Conservation (phyloP, 2,888 invertebrate genomes). For the Ectemnius continuus region DNA sequence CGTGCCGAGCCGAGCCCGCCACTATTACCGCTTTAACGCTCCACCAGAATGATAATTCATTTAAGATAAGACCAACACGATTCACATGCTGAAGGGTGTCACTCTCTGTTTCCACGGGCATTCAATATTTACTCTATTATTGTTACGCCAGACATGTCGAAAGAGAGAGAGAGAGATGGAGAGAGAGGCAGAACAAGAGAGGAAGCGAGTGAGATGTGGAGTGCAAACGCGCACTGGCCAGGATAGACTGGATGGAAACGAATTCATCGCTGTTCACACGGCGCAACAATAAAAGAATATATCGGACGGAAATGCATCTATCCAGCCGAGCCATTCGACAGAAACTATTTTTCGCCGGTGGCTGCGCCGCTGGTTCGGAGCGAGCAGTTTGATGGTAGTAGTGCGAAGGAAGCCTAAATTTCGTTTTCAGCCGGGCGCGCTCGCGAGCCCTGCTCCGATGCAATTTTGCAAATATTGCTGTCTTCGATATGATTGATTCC, state of each 20-base stretch:
- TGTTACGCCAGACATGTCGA: neutral
- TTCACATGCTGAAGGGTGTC: neutral
- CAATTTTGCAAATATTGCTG: constrained; percentile 9
- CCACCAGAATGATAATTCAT: neutral
- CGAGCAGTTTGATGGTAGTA: too few relatives aligned
- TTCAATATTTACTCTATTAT: neutral
- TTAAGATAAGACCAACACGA: neutral
- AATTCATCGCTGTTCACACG: neutral
- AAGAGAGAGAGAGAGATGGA: neutral
- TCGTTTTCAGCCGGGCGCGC: neutral
- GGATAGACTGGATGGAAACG: too few relatives aligned
- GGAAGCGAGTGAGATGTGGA: neutral
- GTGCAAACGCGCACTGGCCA: constrained; percentile 10
- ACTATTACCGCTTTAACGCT: neutral
- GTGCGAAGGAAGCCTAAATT: neutral
- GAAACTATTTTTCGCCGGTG: neutral
- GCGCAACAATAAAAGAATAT: neutral
- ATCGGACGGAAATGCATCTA: constrained; percentile 3
- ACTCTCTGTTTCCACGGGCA: neutral
- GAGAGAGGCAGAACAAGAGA: too few relatives aligned
- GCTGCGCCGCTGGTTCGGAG: neutral
- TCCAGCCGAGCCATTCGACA: neutral
- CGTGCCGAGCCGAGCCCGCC: neutral
- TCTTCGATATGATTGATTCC: constrained; percentile 7
- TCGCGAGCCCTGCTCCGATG: neutral